Evolutionary conservation across 2,113 vertebrate genomes (phyloP).

Genomic region (Patagioenas fasciata): DNA sequence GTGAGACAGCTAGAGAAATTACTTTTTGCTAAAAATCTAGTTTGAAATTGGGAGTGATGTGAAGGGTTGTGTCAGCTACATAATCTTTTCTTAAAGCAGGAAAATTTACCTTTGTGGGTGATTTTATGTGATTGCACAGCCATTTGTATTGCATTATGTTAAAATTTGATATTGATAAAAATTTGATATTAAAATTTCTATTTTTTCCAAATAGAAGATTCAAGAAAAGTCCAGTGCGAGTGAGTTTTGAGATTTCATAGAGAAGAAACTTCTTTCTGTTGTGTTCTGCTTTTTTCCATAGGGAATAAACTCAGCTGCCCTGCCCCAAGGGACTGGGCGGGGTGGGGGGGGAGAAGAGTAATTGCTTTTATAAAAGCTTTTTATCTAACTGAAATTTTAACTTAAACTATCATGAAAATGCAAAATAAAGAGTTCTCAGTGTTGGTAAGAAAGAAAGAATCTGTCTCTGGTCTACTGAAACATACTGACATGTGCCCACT

Average conservation of each 20-base stretch:
- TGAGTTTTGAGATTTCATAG: background rate
- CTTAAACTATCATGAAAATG: background rate
- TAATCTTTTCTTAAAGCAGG: background rate
- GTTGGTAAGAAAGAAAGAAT: background rate
- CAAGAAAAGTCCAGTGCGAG: background rate
- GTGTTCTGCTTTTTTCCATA: background rate
- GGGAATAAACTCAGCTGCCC: background rate
- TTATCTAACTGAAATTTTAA: background rate
- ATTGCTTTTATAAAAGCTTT: background rate
- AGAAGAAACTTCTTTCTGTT: background rate
- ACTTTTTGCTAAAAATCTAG: background rate
- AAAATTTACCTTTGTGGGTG: background rate
- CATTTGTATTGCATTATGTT: background rate
- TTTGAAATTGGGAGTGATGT: background rate
- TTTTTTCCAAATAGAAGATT: background rate
- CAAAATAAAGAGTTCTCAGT: background rate
- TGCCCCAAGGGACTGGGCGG: rapidly evolving
- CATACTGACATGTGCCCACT: rapidly evolving
- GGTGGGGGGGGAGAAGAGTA: background rate
- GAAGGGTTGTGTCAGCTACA: background rate
- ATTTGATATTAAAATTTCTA: background rate
- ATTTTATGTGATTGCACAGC: background rate
- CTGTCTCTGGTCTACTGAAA: background rate
- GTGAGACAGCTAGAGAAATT: background rate
- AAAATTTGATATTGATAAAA: background rate